These are phyloP conservation scores for Chinchilla lanigera DNA, from an alignment of 2,113 vertebrate genomes.

Conservation along the genomic window DNA sequence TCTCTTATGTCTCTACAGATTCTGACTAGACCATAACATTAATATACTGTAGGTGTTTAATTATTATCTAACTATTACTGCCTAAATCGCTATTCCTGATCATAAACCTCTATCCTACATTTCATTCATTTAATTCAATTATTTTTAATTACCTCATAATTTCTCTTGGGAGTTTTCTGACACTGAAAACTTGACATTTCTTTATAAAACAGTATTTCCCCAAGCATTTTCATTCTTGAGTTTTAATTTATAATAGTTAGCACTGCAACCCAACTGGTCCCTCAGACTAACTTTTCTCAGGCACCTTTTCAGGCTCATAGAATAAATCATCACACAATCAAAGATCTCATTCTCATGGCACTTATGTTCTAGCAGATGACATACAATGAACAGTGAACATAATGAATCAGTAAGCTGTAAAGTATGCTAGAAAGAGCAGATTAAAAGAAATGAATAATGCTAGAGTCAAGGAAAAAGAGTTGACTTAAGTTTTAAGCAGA, in stretches of 20 bases:
- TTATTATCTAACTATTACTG: neutral
- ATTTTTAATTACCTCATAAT: conserved; percentile 39
- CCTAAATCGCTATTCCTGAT: neutral
- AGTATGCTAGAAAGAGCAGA: neutral
- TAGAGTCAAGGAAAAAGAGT: neutral
- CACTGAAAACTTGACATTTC: conserved; percentile 17
- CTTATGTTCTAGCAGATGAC: neutral
- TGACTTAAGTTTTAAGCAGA: neutral
- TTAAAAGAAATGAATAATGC: conserved; percentile 11
- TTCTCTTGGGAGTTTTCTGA: neutral
- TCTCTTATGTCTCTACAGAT: neutral
- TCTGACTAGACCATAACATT: neutral
- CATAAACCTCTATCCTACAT: neutral
- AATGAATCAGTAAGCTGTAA: neutral
- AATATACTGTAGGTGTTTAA: neutral
- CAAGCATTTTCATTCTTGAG: neutral
- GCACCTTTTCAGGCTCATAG: neutral
- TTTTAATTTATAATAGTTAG: neutral
- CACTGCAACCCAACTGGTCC: neutral
- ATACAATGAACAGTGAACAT: neutral
- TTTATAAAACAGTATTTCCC: conserved; percentile 1
- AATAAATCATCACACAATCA: neutral
- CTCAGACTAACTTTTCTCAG: neutral
- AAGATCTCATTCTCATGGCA: neutral
- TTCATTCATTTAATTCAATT: neutral